These are phyloP conservation scores for Achatina immaculata DNA, from an alignment of 1,140 invertebrate genomes.

Conservation along the genomic window DNA sequence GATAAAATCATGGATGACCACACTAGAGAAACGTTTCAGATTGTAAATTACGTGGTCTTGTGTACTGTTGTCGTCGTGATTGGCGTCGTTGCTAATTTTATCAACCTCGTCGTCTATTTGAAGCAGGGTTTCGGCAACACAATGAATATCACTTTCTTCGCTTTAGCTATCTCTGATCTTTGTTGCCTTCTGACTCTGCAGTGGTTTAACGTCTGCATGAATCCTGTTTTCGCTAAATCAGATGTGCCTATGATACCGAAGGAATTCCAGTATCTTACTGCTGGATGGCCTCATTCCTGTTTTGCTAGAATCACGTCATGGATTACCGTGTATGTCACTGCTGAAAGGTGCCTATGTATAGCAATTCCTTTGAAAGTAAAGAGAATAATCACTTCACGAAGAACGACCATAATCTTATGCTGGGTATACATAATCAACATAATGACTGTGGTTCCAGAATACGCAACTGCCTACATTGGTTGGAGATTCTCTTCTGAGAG, in stretches of 20 bases:
- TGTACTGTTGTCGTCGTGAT: not conserved
- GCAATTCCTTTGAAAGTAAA: not conserved
- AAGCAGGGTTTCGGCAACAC: not conserved
- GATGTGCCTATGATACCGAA: not conserved
- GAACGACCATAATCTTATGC: not conserved
- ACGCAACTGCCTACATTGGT: not conserved
- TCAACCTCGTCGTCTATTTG: not conserved
- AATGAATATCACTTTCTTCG: conserved; percentile 1
- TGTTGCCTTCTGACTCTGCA: not conserved
- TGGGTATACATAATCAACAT: not conserved
- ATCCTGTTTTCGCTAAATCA: not conserved
- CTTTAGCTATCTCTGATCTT: not conserved
- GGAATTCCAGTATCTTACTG: not conserved
- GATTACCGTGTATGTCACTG: not conserved
- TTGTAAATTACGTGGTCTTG: not conserved
- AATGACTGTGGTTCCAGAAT: not conserved
- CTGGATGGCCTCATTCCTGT: not conserved
- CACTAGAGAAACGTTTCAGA: not conserved
- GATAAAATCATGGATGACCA: no score
- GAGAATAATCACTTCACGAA: not conserved
- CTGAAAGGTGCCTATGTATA: conserved; percentile 9
- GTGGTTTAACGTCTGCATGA: not conserved
- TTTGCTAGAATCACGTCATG: not conserved
- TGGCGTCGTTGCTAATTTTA: not conserved
- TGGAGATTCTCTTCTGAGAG: not conserved